phyloP scores from a whole-genome alignment of 2,113 vertebrate species.

The Tetrax tetrax region DNA sequence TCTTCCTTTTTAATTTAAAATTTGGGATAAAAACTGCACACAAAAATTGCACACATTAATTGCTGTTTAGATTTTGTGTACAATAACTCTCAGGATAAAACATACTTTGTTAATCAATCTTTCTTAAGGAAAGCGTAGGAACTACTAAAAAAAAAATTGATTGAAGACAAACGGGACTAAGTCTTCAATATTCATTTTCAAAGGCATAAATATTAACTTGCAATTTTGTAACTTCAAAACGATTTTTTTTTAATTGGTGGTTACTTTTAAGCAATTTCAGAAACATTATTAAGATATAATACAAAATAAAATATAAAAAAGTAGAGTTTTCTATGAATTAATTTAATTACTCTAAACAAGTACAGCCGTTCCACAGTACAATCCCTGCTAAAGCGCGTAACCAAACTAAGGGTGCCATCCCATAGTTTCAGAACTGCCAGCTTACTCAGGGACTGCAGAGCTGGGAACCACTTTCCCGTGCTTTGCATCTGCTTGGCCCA shows the following conservation, averaged over 20 bases:
- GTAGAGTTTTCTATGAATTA: not conserved
- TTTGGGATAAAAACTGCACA: not conserved
- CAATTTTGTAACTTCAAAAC: slow-evolving; percentile 5
- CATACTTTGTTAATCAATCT: not conserved
- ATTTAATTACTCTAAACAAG: not conserved
- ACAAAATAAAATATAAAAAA: not conserved
- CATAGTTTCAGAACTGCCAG: not conserved
- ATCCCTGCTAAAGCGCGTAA: not conserved
- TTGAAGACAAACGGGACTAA: not conserved
- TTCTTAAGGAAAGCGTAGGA: not conserved
- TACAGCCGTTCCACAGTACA: not conserved
- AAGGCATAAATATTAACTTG: not conserved
- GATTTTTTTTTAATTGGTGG: not conserved
- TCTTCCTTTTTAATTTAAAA: not conserved
- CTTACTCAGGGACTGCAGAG: not conserved
- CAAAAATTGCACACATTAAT: not conserved
- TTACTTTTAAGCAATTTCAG: not conserved
- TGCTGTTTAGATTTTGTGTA: not conserved
- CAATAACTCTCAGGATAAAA: not conserved
- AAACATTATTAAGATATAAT: not conserved
- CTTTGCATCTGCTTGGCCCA: not conserved
- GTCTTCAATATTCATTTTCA: not conserved
- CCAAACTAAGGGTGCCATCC: not conserved
- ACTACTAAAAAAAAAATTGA: not conserved
- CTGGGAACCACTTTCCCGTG: not conserved